Evolutionary conservation across 2,113 vertebrate genomes (phyloP).

Genomic region (Aramus guarauna): DNA sequence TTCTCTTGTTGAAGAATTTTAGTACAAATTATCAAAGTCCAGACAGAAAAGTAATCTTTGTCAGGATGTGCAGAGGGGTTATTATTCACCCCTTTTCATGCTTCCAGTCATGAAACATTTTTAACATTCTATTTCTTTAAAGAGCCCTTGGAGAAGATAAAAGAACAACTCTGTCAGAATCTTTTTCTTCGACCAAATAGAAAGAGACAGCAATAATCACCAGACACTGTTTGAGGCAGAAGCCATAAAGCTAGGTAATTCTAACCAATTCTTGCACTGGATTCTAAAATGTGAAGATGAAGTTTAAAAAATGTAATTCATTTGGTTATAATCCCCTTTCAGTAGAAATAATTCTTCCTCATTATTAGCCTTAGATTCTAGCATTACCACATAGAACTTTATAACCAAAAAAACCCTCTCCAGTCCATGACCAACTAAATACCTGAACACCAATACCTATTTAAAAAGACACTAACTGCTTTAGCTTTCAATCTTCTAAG

Average conservation of each 20-base stretch:
- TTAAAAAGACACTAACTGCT: neutral
- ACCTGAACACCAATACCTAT: neutral
- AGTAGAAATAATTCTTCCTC: neutral
- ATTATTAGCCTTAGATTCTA: neutral
- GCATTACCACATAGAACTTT: neutral
- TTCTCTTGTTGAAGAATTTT: neutral
- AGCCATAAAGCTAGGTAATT: neutral
- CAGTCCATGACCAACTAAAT: neutral
- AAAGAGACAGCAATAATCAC: neutral
- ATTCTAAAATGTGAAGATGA: neutral
- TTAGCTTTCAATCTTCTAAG: neutral
- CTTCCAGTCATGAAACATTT: neutral
- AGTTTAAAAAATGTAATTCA: neutral
- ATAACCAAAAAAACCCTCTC: neutral
- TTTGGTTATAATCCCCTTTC: neutral
- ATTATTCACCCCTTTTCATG: neutral
- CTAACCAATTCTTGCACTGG: neutral
- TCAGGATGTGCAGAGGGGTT: neutral
- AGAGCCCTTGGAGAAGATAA: neutral
- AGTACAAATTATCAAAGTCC: neutral
- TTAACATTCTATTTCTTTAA: slow-evolving; percentile 6
- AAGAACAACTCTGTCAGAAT: neutral
- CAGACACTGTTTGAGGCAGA: neutral
- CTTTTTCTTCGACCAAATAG: neutral
- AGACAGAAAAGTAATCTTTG: neutral